Base-by-base conservation (phyloP, 2,888 invertebrate species). In the Erynnis tages region DNA sequence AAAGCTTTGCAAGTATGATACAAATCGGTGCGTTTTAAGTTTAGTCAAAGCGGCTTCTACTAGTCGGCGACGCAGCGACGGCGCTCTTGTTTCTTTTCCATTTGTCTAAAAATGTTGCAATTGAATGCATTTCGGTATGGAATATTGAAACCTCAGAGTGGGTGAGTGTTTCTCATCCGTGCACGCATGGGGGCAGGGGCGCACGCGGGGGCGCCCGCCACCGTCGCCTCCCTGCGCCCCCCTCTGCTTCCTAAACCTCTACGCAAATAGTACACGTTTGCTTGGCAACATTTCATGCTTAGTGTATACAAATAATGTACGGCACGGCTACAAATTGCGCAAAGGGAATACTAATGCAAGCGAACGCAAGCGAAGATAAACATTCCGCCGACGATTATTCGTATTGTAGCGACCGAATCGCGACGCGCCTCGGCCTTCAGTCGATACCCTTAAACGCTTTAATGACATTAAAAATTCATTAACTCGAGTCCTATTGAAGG, bases 201-300 rank as follows among this genome's bases (percentile, higher is more conserved):
- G 59, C 57, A 54, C 59, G 57, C 43, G 59, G 63, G 59, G 59
- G 56, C 54, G 57, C 63, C 60, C 66, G 65, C 65, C 64, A 66
- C 68, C 54, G 67, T 66, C 68, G 65, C 71, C 63, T 49, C 62
- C 60, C 59, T 60, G 65, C 68, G 65, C 69, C 59, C 67, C 69
- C 71, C 66, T 81, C 83, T 71, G 80, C 79, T 81, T 87, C 81
- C 87, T 86, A 87, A 88, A 86, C 86, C 88, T 86, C 82, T 85
- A 79, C 82, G 82, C 86, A 89, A 88, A 89, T 83, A 87, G 81
- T 83, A 82, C 85, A 81, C 82, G 86, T 87, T 87, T 88, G 86
- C 86, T 88, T 85, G 86, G 85, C 85, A 85, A 88, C 87, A 88
- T 87, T 87, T 89, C 88, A 88, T 87, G 84, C 88, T 89, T 88